Evolutionary conservation across 2,113 vertebrate genomes (phyloP), one percentile per base, ranked within the genome.

Genomic region (Lasiurus cinereus): DNA sequence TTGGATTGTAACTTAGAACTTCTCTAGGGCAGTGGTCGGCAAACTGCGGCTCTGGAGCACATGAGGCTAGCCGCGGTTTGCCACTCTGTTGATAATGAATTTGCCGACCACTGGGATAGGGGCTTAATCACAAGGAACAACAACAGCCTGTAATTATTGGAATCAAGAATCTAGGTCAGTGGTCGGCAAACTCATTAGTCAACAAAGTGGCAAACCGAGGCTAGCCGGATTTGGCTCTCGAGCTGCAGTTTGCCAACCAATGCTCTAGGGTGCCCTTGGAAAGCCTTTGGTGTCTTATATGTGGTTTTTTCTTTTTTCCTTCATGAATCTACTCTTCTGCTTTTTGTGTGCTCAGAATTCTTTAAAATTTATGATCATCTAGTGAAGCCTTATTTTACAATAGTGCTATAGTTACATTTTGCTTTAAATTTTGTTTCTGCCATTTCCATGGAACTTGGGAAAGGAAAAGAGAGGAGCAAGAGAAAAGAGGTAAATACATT

Each of bases 401-500:
- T 21, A 85, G 7, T 92, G 64, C 29, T 78, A 1, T 70, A 1
- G 2, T 82, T 84, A 85, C 21, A 67, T 95, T 88, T 82, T 72
- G 54, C 18, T 72, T 74, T 73, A 84, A 62, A 24, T 77, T 6
- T 84, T 56, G 88, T 48, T 7, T 18, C 12, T 96, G 13, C 14
- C 16, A 24, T 92, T 94, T 92, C 48, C 22, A 8, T 64, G 82
- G 66, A 19, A 67, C 16, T 83, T 90, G 54, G 76, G 54, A 95
- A 89, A 88, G 50, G n/a, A 46, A 27, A 64, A 31, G 62, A 64
- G 27, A 64, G 27, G 62, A 27, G 31, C 12, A 64, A 12, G 62
- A 64, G 29, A 76, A 76, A 33, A 83, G 22, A 79, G 43, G 22
- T 4, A 89, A 9, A 36, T 31, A 43, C 1, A n/a, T 85, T 76